Evolutionary conservation across 2,113 vertebrate genomes (phyloP).

Genomic region (Platysteira castanea): DNA sequence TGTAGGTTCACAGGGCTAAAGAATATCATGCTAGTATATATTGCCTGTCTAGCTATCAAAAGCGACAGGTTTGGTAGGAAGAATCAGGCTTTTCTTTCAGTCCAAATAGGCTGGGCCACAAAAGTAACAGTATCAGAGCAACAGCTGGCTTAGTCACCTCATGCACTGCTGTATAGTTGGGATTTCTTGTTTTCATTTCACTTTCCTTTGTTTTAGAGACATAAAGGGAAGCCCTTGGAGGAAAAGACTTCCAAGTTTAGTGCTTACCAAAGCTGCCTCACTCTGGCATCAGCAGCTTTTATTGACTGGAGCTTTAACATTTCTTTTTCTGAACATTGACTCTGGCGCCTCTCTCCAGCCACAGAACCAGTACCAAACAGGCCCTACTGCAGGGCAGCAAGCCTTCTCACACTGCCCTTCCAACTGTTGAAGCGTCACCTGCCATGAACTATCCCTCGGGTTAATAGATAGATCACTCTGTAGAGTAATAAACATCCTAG

Average conservation of each 20-base stretch:
- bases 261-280: slow-evolving; percentile 3
- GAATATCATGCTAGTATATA: not conserved
- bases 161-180: not conserved
- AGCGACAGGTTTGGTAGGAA: not conserved
- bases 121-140: not conserved
- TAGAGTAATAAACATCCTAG: not conserved
- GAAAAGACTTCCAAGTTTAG: slow-evolving; percentile 8
- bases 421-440: not conserved
- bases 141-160: not conserved
- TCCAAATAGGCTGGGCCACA: not conserved
- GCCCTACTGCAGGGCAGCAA: not conserved
- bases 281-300: not conserved
- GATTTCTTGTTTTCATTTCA: slow-evolving; percentile 47
- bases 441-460: too few relatives aligned
- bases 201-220: slow-evolving; percentile 45
- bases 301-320: not conserved
- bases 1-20: not conserved
- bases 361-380: not conserved
- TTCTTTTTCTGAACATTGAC: not conserved
- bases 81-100: not conserved
- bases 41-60: not conserved
- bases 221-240: not conserved
- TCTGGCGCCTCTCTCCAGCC: not conserved
- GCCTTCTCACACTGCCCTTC: not conserved
- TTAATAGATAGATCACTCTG: not conserved